Evolutionary conservation across 2,797 vertebrate genomes (phyloP), one percentile per base, ranked within the genome.

Genomic region (Phylloscopus collybita): DNA sequence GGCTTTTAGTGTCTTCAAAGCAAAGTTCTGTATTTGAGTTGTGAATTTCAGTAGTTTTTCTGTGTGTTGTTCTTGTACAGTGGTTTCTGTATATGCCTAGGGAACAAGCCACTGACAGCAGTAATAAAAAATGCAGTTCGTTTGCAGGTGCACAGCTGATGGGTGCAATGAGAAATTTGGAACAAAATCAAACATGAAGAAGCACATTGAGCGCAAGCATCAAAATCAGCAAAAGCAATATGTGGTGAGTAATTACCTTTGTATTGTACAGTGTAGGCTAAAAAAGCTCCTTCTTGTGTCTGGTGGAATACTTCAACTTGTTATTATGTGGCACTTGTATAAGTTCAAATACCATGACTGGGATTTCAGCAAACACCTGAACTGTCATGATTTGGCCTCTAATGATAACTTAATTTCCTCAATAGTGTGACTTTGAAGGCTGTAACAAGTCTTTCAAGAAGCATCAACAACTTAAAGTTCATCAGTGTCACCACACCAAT

Each of bases 401-500:
- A 86, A 95, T 17, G 25, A 27, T 54, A 86, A 93, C 18, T 89
- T 90, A 20, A 82, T 94, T 97, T 88, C 92, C 54, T 91, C 59
- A 80, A 86, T 65, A 99, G 99, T 99, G 99, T 50, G 82, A 97
- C 86, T 97, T 98, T 90, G 94, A 98, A 78, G 98, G 98, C 40
- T 99, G 99, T 96, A 95, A 89, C 50, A 97, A 98, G 89, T 91
- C 97, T 51, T 99, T 99, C 96, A 98, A 80, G 95, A 99, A 99
- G 92, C 98, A 98, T 87, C 98, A 98, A 65, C 98, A 98, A 71
- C 98, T 99, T 75, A 99, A 98, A 94, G 89, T 97, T 50, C 99
- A 99, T 92, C 97, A 96, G 51, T 98, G 95, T 96, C 98, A 98
- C 71, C 99, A 99, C 73, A 98, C 97, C 53, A 96, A 96, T 4